Evolutionary conservation across 2,113 vertebrate species (phyloP).

Genomic region (Pyrgilauda ruficollis): DNA sequence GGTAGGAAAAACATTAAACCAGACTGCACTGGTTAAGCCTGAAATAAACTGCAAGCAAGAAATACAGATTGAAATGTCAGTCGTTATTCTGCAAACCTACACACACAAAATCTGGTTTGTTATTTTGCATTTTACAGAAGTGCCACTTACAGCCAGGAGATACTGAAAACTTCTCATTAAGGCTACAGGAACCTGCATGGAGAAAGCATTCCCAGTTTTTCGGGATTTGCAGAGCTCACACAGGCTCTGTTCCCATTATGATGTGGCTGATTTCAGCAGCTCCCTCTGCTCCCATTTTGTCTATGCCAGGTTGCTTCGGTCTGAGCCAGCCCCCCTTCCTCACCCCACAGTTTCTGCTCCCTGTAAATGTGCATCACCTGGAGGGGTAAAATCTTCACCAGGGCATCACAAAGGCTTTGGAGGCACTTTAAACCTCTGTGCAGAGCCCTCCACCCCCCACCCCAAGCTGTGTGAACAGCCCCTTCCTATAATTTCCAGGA

Average conservation of each 20-base stretch:
- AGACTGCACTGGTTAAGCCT: background rate
- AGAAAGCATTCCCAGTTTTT: background rate
- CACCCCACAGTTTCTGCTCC: background rate
- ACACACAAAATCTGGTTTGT: background rate
- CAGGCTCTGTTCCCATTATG: background rate
- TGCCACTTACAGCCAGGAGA: background rate
- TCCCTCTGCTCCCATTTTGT: background rate
- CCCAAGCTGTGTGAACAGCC: background rate
- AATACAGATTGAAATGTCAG: background rate
- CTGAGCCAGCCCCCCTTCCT: background rate
- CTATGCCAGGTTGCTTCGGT: background rate
- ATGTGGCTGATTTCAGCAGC: background rate
- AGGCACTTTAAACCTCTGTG: background rate
- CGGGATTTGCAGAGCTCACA: background rate
- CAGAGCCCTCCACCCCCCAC: background rate
- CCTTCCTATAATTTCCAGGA: background rate
- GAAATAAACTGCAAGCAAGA: background rate
- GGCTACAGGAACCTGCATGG: background rate
- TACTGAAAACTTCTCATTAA: background rate
- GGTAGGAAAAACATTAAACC: background rate
- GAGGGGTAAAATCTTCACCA: background rate
- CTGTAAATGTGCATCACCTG: background rate
- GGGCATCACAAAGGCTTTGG: background rate
- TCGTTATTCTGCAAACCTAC: background rate
- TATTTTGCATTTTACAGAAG: background rate